A percentile compares a stretch with the other conserved stretches of the same genome.
These are phyloP conservation scores for Phaenicophaeus curvirostris DNA, from an alignment of 2,797 vertebrate species.

Conservation along the genomic window DNA sequence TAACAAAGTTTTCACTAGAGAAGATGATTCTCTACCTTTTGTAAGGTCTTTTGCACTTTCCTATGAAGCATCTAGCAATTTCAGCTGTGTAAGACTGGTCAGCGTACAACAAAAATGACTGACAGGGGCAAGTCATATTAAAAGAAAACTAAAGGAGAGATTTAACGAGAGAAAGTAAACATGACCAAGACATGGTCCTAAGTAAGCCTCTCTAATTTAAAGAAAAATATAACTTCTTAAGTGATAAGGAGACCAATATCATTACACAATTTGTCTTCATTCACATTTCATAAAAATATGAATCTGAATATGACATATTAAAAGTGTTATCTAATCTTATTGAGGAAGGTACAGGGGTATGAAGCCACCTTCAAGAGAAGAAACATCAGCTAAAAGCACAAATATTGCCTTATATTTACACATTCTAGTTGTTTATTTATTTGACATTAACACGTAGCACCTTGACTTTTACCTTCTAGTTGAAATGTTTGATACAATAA, in stretches of 20 bases:
- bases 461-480: background rate
- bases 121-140: background rate
- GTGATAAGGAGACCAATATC: background rate
- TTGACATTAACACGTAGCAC: background rate
- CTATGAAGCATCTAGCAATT: background rate
- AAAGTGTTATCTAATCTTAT: too few relatives aligned
- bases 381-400: too few relatives aligned
- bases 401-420: too few relatives aligned
- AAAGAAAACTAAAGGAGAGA: background rate
- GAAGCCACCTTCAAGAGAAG: too few relatives aligned
- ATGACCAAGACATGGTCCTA: background rate
- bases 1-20: background rate
- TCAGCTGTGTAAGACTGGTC: background rate
- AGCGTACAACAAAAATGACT: background rate
- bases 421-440: background rate
- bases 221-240: slow-evolving; percentile 8
- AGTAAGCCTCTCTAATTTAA: background rate
- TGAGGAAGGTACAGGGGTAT: too few relatives aligned
- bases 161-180: background rate
- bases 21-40: background rate
- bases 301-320: too few relatives aligned
- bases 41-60: background rate
- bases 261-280: background rate
- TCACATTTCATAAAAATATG: slow-evolving; percentile 10
- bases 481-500: background rate